Evolutionary conservation across 2,888 invertebrate species (phyloP).

Genomic region (Priocnemis perturbator): DNA sequence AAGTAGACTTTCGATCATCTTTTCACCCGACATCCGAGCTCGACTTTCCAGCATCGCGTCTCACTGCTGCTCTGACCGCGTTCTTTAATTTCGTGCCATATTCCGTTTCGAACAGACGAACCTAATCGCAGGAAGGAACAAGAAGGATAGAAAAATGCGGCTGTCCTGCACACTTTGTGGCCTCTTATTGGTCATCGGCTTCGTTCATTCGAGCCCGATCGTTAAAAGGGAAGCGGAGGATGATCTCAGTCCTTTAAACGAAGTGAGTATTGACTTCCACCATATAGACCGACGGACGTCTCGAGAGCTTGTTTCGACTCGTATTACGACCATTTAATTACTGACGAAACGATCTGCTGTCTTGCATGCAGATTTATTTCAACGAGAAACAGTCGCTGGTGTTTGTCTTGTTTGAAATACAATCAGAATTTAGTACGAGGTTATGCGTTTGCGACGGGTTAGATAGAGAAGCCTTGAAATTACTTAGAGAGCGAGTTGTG

Average conservation of each 20-base stretch:
- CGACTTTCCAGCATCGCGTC: conserved; percentile 9
- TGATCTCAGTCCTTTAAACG: conserved; percentile 70
- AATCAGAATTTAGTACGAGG: no score
- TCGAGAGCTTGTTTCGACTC: no score
- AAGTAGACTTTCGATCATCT: conserved; percentile 13
- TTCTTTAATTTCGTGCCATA: conserved; percentile 5
- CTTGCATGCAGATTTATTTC: no score
- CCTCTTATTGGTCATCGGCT: conserved; percentile 53
- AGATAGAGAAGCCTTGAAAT: conserved; percentile 8
- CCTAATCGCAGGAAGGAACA: conserved; percentile 15
- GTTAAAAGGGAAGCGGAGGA: conserved; percentile 65
- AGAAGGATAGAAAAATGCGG: conserved; percentile 59
- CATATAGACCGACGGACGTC: no score
- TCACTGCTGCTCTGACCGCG: neutral
- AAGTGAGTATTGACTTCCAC: conserved; percentile 61
- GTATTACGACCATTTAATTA: no score
- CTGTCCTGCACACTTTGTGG: conserved; percentile 54
- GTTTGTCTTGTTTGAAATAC: no score
- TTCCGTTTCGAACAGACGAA: conserved; percentile 28
- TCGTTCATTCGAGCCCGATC: conserved; percentile 61
- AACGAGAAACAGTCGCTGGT: no score
- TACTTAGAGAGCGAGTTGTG: conserved; percentile 25
- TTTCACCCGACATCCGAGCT: conserved; percentile 45
- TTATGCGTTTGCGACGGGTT: no score
- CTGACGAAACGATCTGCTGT: no score